A percentile compares a stretch with the other conserved stretches of the same genome.
Evolutionary conservation across 2,888 invertebrate genomes (phyloP).

Genomic region (Torymus texanus): DNA sequence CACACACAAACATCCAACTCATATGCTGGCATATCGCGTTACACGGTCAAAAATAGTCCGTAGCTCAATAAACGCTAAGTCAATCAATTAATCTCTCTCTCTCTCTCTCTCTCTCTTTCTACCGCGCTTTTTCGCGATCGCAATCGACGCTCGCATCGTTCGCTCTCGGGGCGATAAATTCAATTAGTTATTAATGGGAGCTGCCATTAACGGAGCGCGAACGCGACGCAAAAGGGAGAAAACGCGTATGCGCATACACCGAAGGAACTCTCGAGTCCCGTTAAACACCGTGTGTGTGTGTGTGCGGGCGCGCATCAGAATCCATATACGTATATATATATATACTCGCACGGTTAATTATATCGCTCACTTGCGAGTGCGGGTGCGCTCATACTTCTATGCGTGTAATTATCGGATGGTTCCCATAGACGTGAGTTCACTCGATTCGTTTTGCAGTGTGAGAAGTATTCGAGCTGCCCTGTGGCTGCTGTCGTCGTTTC

Average conservation of each 20-base stretch:
- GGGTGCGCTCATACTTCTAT: conserved; percentile 4
- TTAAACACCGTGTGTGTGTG: conserved; percentile 23
- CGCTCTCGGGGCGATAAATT: conserved; percentile 59
- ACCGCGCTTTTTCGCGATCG: conserved; percentile 43
- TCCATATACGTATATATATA: not conserved
- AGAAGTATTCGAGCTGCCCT: not conserved
- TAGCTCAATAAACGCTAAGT: conserved; percentile 42
- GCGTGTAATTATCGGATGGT: conserved; percentile 21
- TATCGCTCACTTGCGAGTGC: not conserved
- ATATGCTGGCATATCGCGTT: conserved; percentile 12
- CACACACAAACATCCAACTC: not conserved
- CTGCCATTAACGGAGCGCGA: conserved; percentile 65
- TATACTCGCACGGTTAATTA: conserved; percentile 21
- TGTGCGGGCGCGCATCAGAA: not conserved
- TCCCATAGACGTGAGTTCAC: conserved; percentile 1
- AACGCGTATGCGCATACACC: not conserved
- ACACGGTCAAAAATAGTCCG: conserved; percentile 34
- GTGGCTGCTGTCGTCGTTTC: too few species aligned
- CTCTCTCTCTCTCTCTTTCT: conserved; percentile 15
- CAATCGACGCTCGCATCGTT: conserved; percentile 62
- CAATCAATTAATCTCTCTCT: conserved; percentile 54
- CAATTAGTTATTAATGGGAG: conserved; percentile 71
- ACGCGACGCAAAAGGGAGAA: conserved; percentile 11
- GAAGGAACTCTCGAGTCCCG: conserved; percentile 45
- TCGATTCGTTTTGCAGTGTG: conserved; percentile 21